Percentiles rank a stretch among this genome's conserved stretches.
These are phyloP conservation scores for Drosophila sordidapex DNA, from an alignment of 2,888 invertebrate genomes.

Conservation along the genomic window DNA sequence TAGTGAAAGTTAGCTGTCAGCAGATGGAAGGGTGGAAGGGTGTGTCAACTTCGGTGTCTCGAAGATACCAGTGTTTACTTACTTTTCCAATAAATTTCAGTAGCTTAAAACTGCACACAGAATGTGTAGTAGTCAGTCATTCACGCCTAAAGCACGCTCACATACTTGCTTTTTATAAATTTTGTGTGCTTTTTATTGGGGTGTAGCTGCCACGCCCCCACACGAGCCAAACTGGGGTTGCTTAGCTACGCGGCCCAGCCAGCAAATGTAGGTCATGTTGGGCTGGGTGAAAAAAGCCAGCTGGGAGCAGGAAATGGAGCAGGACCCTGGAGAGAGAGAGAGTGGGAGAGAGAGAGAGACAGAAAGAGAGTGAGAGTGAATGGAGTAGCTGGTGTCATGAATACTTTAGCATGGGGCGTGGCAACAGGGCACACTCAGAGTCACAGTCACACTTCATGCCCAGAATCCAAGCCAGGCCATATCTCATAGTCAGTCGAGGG, in stretches of 20 bases:
- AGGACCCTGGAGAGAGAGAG: conserved; percentile 12
- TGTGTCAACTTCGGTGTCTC: no score
- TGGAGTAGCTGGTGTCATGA: conserved; percentile 50
- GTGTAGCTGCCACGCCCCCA: conserved; percentile 9
- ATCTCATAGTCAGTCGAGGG: conserved; percentile 4
- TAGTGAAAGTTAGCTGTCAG: no score
- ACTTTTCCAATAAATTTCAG: not conserved
- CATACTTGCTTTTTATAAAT: conserved; percentile 2
- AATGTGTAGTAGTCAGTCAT: not conserved
- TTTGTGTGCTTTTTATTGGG: conserved; percentile 15
- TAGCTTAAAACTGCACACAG: not conserved
- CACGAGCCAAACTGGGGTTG: conserved; percentile 46
- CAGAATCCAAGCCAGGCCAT: conserved; percentile 35
- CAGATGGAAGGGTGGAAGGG: no score
- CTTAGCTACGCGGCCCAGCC: conserved; percentile 63
- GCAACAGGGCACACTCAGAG: conserved; percentile 20
- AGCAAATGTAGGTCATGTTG: conserved; percentile 72
- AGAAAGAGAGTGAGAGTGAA: conserved; percentile 10
- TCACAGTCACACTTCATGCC: conserved; percentile 12
- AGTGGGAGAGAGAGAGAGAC: not conserved
- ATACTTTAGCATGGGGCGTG: conserved; percentile 67
- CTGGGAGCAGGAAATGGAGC: conserved; percentile 6
- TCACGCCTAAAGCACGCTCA: not conserved
- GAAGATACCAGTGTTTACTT: not conserved
- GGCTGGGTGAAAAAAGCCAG: conserved; percentile 44